Base-by-base conservation (phyloP, 2,888 invertebrate genomes). In the Andrena marginata region DNA sequence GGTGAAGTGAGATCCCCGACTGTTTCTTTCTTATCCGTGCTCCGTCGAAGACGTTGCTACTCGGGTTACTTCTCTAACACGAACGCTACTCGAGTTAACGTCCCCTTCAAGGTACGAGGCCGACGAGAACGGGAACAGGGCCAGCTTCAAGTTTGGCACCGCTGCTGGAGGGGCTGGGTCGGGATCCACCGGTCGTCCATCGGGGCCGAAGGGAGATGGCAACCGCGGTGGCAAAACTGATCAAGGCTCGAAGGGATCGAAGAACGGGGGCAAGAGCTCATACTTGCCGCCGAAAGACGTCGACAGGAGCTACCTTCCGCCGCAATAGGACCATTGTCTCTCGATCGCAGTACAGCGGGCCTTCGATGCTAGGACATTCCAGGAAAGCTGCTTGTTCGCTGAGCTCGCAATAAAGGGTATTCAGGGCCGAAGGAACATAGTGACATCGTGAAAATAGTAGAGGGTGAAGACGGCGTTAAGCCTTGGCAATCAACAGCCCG, bases 121-220 rank as follows among this genome's bases (percentile, higher is more conserved):
- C 2, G 94, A 94, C 59, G 94, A 94, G 73, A 94, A 94, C 73
- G 94, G 94, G 8, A 93, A 92, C 49, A 84, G 89, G 65, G 94
- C 94, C 10, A 93, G 94, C 76, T 94, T 94, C 77, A 91, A 89
- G 8, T 90, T 93, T 20, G 93, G 93, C n/a, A 89, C 89, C 7
- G 89, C 85, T 56, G 23, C 20, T 0, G 35, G n/a, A n/a, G 51
- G 67, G 0, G 29, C 65, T 31, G 75, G 77, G 20, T 56, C 49
- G 64, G 71, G 70, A 20, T 64, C 84, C 0, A 65, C 80, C 23
- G 76, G 76, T 42, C 79, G 59, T 2, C 8, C 31, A 4, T 0
- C 81, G 8, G 77, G 71, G 20, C 75, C 77, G 13, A 77, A 75
- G n/a, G 76, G 70, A 56, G 62, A 65, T 13, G 65, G 74, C 20